These are phyloP conservation scores for Machimus atricapillus DNA, from an alignment of 2,888 invertebrate species.

Conservation along the genomic window DNA sequence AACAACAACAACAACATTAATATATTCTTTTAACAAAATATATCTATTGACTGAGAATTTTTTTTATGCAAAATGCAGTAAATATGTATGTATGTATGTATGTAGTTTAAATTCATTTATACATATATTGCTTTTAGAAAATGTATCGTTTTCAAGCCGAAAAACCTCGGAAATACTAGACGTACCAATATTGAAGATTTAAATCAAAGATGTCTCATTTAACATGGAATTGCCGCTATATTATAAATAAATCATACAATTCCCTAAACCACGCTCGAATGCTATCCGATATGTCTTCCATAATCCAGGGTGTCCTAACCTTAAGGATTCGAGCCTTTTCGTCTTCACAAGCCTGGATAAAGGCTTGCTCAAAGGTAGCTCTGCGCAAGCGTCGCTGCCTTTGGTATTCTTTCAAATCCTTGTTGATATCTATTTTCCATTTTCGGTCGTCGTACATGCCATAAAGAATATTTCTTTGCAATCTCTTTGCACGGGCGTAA, in stretches of 20 bases:
- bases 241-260: slow-evolving; percentile 64
- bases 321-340: slow-evolving; percentile 64
- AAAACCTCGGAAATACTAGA: too few relatives aligned
- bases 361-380: slow-evolving; percentile 53
- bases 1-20: too few relatives aligned
- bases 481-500: slow-evolving; percentile 51
- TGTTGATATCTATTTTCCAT: neutral
- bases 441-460: slow-evolving; percentile 57
- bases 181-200: too few relatives aligned
- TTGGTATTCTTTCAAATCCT: neutral
- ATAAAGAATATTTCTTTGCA: slow-evolving; percentile 55
- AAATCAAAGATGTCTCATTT: too few relatives aligned
- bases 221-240: neutral
- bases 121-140: too few relatives aligned
- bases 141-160: too few relatives aligned
- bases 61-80: too few relatives aligned
- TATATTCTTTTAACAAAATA: too few relatives aligned
- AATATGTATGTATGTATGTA: too few relatives aligned
- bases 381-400: slow-evolving; percentile 48
- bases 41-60: too few relatives aligned
- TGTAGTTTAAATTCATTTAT: too few relatives aligned
- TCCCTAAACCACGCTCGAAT: slow-evolving; percentile 75
- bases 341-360: slow-evolving; percentile 59
- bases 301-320: slow-evolving; percentile 65
- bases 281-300: slow-evolving; percentile 77